Evolutionary conservation across 64 coral and sea anemone genomes (phyloP).

Genomic region (Montipora sp.): DNA sequence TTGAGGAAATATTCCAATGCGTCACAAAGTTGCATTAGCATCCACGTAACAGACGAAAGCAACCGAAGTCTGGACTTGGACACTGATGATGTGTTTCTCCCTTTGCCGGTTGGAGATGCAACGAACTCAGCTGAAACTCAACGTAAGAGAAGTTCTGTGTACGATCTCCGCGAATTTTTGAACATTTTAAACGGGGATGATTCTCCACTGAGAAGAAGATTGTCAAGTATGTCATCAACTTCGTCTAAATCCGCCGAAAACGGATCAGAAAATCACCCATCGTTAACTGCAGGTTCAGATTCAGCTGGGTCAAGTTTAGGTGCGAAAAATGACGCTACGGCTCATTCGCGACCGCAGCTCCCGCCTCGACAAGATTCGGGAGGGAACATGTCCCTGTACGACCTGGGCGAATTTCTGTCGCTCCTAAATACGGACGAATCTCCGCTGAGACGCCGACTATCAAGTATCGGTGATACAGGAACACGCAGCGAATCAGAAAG

Average conservation of each 20-base stretch:
- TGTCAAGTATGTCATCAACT: slow-evolving; percentile 63
- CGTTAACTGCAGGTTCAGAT: neutral
- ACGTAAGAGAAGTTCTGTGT: slow-evolving; percentile 79
- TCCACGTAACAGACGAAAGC: slow-evolving; percentile 57
- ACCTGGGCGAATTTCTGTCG: slow-evolving; percentile 83
- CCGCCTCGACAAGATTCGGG: slow-evolving; percentile 77
- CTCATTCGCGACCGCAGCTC: slow-evolving; percentile 34
- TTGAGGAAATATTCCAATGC: slow-evolving; percentile 64
- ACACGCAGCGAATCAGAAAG: slow-evolving; percentile 13
- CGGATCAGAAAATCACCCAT: neutral
- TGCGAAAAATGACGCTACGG: neutral
- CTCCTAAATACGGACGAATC: slow-evolving; percentile 79
- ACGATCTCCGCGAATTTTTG: slow-evolving; percentile 73
- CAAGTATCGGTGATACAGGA: slow-evolving; percentile 37
- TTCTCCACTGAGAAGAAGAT: slow-evolving; percentile 71
- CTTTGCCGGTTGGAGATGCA: slow-evolving; percentile 21
- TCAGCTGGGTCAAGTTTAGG: neutral
- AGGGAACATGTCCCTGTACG: slow-evolving; percentile 63
- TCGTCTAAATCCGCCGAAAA: slow-evolving; percentile 24
- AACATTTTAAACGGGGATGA: slow-evolving; percentile 76
- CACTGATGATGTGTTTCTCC: slow-evolving; percentile 79
- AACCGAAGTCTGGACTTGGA: slow-evolving; percentile 64
- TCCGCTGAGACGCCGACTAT: slow-evolving; percentile 74
- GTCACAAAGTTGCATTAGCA: slow-evolving; percentile 61
- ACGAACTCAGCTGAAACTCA: neutral